Base-by-base conservation (phyloP, 2,888 invertebrate genomes). In the Nudaria mundana region DNA sequence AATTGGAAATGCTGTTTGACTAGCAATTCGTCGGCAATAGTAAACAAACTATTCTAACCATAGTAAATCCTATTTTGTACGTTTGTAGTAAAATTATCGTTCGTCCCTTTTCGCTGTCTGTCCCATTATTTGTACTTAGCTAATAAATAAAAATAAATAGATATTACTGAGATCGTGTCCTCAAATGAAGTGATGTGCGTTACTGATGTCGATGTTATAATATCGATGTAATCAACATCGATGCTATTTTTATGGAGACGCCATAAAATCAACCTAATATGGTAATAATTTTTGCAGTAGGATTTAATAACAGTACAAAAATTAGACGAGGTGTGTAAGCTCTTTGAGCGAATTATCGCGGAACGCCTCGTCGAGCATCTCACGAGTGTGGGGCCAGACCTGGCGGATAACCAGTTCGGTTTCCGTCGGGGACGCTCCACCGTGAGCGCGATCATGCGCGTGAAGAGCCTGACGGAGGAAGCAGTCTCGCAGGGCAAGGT, bases 71-170 rank as follows among this genome's bases (percentile, higher is more conserved):
- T 39, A 40, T 51, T 39, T 42, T 49, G 54, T 56, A 52, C 50
- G 52, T 56, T 55, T 59, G 52, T 47, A 55, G 56, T 60, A 58
- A 66, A 63, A 68, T 71, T 66, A 71, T 70, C 69, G 58, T 46
- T 49, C 54, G 51, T 55, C 49, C 42, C 47, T 55, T 46, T 45
- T 56, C 46, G 51, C 56, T 45, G 54, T 50, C 60, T 49, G 56
- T 57, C 61, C 65, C 70, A 73, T 74, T 68, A 71, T 62, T 74
- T 52, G 65, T 72, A 60, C 75, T 74, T 74, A 72, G 64, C 63
- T 53, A 71, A 73, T 70, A 73, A 72, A 74, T 71, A 74, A 74
- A n/a, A 74, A 74, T 74, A 74, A 74, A 74, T 74, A 71, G 63
- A 66, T 68, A 73, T 74, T 73, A 73, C 66, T 52, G 48, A 44